Evolutionary conservation across 2,888 invertebrate species (phyloP), one percentile per base, ranked within the genome.

Genomic region (Rhyacophila evoluta): DNA sequence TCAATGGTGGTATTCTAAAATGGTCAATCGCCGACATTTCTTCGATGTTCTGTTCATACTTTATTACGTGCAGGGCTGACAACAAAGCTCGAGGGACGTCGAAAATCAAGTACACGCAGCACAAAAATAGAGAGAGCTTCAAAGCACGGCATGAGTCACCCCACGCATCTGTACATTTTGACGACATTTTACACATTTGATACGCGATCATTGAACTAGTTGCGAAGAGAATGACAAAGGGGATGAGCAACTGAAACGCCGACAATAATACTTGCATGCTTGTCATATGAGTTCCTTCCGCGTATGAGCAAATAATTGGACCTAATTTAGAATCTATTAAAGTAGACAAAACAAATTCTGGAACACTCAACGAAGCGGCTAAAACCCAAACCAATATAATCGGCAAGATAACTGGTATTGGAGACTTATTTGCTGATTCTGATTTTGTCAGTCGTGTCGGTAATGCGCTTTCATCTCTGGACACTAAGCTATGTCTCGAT

Each of bases 331-430:
- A 84, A 79, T 86, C 85, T 70, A 90, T 85, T 68, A 88, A 88
- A 4, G 90, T 88, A 3, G 92, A 89, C 81, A 92, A 85, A 29
- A 88, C 87, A 84, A 90, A 91, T 83, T 91, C 91, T 8, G 92
- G 92, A 71, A 92, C 87, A 84, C 92, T 91, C 37, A 92, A 84
- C 0, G 92, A 92, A 67, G 89, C 84, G 37, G 91, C 88, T 71
- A 92, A 84, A 81, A 91, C 87, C 92, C 92, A 92, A 71, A 92
- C 88, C 82, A 92, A 89, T 76, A 90, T 84, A 27, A 89, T 87
- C 0, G 92, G 92, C 71, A 90, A 87, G 38, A 89, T 84, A 28
- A 91, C 89, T 11, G 91, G 88, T 38, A 92, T 85, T 6, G 68
- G 19, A 11, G 70, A 33, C 36, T 77, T 77, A 85, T 72, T 85